Evolutionary conservation across 2,113 vertebrate genomes (phyloP).

Genomic region (Hemicordylus capensis): DNA sequence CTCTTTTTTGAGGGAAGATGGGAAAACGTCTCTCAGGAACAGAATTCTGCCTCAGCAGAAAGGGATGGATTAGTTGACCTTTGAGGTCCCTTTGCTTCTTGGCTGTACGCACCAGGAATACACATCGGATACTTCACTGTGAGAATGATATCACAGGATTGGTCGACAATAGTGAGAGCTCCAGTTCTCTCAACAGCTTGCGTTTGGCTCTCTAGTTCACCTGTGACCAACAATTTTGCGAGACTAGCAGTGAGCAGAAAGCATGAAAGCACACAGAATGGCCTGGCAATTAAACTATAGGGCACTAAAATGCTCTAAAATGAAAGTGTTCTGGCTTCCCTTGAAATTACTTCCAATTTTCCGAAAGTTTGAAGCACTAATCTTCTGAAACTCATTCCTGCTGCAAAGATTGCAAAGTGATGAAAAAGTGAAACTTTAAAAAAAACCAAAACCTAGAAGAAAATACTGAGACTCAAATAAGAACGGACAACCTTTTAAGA

Average conservation of each 20-base stretch:
- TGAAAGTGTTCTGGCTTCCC: conserved; percentile 23
- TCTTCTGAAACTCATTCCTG: conserved; percentile 42
- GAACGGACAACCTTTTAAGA: conserved; percentile 50
- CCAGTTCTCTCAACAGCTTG: conserved; percentile 9
- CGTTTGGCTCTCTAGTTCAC: conserved; percentile 36
- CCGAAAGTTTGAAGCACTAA: conserved; percentile 47
- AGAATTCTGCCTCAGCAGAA: not conserved
- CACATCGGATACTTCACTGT: not conserved
- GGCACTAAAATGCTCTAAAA: conserved; percentile 38
- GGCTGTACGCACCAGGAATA: not conserved
- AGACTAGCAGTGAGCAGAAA: conserved; percentile 35
- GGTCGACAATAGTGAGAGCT: not conserved
- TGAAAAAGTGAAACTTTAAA: conserved; percentile 23
- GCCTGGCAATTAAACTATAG: conserved; percentile 43
- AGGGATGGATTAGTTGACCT: not conserved
- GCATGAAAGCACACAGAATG: conserved; percentile 32
- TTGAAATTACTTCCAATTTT: conserved; percentile 50
- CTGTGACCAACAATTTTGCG: conserved; percentile 29
- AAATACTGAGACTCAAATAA: conserved; percentile 28
- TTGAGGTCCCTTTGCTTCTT: not conserved
- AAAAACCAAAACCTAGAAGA: too few relatives aligned
- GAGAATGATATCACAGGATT: not conserved
- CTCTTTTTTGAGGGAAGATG: not conserved
- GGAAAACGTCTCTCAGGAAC: not conserved
- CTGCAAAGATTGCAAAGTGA: conserved; percentile 37